A percentile compares a stretch with the other conserved stretches of the same genome.
Evolutionary conservation across 1,140 invertebrate species (phyloP).

Genomic region (Heliconius eleuchia): DNA sequence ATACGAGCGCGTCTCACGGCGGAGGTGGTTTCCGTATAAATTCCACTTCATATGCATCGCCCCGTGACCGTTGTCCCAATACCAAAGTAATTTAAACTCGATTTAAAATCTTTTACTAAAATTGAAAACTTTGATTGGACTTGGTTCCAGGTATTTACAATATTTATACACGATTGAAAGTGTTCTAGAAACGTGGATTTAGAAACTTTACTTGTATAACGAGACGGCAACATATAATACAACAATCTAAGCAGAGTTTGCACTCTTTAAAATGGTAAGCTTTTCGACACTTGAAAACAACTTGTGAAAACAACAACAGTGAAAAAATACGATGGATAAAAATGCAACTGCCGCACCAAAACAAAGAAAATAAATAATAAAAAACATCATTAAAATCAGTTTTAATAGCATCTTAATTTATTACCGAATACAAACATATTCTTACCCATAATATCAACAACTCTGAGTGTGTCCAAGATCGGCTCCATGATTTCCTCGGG

Average conservation of each 20-base stretch:
- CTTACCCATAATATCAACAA: slow-evolving; percentile 93
- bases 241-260: too few relatives aligned
- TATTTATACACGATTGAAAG: not conserved
- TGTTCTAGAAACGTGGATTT: not conserved
- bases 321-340: too few relatives aligned
- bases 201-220: not conserved
- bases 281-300: too few relatives aligned
- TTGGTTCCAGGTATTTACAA: not conserved
- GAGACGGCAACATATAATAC: too few relatives aligned
- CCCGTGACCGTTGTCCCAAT: slow-evolving; percentile 4
- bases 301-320: too few relatives aligned
- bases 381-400: not conserved
- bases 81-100: not conserved
- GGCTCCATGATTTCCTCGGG: slow-evolving; percentile 94
- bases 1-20: not conserved
- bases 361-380: not conserved
- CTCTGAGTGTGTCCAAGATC: slow-evolving; percentile 90
- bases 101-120: not conserved
- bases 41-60: slow-evolving; percentile 31
- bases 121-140: not conserved
- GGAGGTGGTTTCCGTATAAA: slow-evolving; percentile 28
- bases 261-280: too few relatives aligned
- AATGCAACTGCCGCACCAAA: too few relatives aligned
- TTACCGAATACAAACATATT: not conserved
- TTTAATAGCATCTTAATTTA: not conserved